phyloP scores from a whole-genome alignment of 1,140 invertebrate genomes.

The Cyclina sinensis region DNA sequence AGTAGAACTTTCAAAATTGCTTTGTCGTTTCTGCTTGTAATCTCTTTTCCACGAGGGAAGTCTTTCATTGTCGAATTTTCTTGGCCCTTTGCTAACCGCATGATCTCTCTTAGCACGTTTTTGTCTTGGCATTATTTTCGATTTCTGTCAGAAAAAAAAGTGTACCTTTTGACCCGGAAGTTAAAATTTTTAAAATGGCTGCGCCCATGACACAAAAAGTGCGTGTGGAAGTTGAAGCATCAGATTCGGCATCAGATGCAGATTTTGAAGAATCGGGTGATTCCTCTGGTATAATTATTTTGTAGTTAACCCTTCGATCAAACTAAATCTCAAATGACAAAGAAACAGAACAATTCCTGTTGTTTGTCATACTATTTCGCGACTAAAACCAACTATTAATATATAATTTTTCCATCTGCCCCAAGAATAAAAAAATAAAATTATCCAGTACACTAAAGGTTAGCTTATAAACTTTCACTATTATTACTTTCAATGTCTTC shows the following conservation, averaged over 20 bases:
- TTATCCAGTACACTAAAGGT: no score
- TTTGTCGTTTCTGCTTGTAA: no score
- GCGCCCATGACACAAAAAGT: constrained; percentile 34
- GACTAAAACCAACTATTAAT: no score
- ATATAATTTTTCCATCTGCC: no score
- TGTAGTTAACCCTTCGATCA: neutral
- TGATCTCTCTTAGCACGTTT: neutral
- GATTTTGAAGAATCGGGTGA: constrained; percentile 47
- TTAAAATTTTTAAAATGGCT: constrained; percentile 38
- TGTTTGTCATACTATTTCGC: neutral
- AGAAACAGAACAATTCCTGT: neutral
- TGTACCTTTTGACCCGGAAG: neutral
- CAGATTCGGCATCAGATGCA: constrained; percentile 29
- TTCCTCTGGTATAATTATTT: constrained; percentile 11
- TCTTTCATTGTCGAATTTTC: neutral
- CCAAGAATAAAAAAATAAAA: no score
- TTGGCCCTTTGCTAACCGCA: neutral
- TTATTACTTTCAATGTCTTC: no score
- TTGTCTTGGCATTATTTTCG: constrained; percentile 1
- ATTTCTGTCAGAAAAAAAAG: neutral
- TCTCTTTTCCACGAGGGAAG: neutral
- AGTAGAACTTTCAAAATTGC: no score
- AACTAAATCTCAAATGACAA: neutral
- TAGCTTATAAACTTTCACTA: no score
- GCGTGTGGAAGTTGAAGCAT: constrained; percentile 39